A percentile compares a stretch with the other conserved stretches of the same genome.
Conservation (phyloP, 2,113 vertebrate genomes). For the Corydoras sp. region DNA sequence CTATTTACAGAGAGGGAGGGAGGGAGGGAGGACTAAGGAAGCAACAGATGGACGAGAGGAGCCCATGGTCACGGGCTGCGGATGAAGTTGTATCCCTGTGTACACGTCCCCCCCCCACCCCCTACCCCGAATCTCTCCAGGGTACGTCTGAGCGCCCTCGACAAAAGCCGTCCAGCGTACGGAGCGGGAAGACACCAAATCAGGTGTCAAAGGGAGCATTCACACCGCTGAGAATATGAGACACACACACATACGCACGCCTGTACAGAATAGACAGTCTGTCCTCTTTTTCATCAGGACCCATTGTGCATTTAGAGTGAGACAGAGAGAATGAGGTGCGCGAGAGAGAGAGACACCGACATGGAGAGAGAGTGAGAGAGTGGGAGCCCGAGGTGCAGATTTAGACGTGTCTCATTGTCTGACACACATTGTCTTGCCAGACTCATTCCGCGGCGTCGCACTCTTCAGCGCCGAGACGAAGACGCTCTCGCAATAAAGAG, state of each 20-base stretch:
- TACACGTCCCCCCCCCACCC: too few relatives aligned
- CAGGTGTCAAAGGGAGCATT: conserved; percentile 39
- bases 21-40: too few relatives aligned
- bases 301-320: conserved; percentile 37
- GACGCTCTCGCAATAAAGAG: background rate
- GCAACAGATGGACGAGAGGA: too few relatives aligned
- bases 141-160: conserved; percentile 13
- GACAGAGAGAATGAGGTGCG: conserved; percentile 23
- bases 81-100: too few relatives aligned
- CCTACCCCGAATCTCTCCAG: background rate
- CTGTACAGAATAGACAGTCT: conserved; percentile 10
- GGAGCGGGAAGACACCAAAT: conserved; percentile 23
- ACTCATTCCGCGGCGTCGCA: conserved; percentile 28
- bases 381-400: conserved; percentile 45
- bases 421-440: conserved; percentile 45
- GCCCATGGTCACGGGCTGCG: too few relatives aligned
- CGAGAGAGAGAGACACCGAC: conserved; percentile 18
- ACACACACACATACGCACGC: conserved; percentile 8
- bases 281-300: conserved; percentile 43
- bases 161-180: conserved; percentile 27
- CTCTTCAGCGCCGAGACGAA: conserved; percentile 27
- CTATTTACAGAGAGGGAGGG: background rate
- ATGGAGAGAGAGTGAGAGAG: conserved; percentile 40
- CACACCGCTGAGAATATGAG: conserved; percentile 29
- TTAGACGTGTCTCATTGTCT: conserved; percentile 47